Base-by-base conservation (phyloP, 2,888 invertebrate genomes). In the Fragum fragum region DNA sequence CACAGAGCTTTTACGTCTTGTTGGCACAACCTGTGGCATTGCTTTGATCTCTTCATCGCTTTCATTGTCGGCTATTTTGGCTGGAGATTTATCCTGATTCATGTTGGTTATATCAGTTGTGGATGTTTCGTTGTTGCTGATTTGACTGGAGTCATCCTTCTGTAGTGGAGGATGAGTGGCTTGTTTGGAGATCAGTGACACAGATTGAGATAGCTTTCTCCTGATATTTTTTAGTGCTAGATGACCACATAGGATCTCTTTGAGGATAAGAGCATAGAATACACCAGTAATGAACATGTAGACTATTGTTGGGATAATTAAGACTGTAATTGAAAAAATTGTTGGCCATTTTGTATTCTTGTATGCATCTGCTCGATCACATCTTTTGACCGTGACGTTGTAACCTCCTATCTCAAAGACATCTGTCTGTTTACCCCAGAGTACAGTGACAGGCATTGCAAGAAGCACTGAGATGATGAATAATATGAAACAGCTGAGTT, bases 361-460 rank as follows among this genome's bases (percentile, higher is more conserved):
- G 68, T 55, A 68, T 1, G 68, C 55, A 23, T 78, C 73, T 23
- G 63, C 78, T 47, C 66, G 63, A 21, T 78, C 78, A 68, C 78
- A 78, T 47, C 73, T 73, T 28, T 52, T 39, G 11, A 78, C 53
- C 2, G 57, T 55, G 16, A 78, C 32, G 32, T 73, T 73, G 36
- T 66, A 26, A 36, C 47, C 59, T 14, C 73, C 29, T 39, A 57
- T 42, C 1, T 26, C 57, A 21, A 73, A 57, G 0, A 66, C 28
- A 23, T 63, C 68, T 14, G 78, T 78, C 21, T 78, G 78, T 47
- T 78, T 78, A 7, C 78, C 78, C 78, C 78, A 78, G 7, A 78
- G 57, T 14, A 73, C 28, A 6, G 39, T n/a, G 3, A 66, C 72
- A 23, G 78, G 78, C 39, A 36, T 42, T 21, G 78, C 66, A 0